phyloP scores from a whole-genome alignment of 2,113 vertebrate genomes.

The Arizona elegans region DNA sequence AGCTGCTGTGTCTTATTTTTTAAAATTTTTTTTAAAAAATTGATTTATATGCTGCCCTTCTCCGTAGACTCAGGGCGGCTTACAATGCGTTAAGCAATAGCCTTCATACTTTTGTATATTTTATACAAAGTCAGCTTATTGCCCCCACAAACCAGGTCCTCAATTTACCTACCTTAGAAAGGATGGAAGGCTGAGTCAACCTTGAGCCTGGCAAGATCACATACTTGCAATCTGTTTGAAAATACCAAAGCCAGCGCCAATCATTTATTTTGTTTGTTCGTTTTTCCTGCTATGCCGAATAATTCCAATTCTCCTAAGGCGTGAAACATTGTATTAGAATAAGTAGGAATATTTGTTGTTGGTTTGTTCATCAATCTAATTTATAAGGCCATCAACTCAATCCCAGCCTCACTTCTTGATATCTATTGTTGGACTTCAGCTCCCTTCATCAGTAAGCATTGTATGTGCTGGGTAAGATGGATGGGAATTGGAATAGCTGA shows the following conservation, averaged over 20 bases:
- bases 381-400: background rate
- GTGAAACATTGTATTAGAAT: background rate
- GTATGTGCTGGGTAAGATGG: background rate
- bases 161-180: too few species aligned
- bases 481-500: background rate
- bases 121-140: too few species aligned
- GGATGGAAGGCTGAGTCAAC: too few species aligned
- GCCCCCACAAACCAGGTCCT: too few species aligned
- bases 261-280: background rate
- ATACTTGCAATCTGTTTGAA: background rate
- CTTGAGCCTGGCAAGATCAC: too few species aligned
- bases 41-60: too few species aligned
- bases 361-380: background rate
- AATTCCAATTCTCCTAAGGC: background rate
- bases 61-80: too few species aligned
- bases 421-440: background rate
- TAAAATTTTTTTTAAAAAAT: too few species aligned
- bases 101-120: too few species aligned
- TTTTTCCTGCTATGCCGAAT: background rate
- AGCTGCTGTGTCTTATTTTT: background rate
- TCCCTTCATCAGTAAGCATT: background rate
- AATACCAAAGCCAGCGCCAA: background rate
- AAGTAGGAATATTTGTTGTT: background rate
- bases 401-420: background rate
- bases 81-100: too few species aligned